These are phyloP conservation scores for Tyrophagus putrescentiae DNA, from an alignment of 1,140 invertebrate species.

Conservation along the genomic window DNA sequence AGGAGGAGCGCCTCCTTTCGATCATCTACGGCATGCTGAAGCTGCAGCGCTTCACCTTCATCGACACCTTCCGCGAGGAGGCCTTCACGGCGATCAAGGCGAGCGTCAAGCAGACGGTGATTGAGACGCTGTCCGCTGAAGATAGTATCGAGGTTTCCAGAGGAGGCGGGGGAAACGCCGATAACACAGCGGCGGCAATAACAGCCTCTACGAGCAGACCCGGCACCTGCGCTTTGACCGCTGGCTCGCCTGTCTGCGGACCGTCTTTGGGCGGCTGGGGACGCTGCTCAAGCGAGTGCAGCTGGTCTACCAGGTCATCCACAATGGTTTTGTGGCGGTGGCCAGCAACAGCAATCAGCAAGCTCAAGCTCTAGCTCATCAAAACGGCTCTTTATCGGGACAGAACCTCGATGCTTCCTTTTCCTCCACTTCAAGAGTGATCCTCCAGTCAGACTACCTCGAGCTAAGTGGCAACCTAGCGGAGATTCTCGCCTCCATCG, in stretches of 20 bases:
- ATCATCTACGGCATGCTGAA: slow-evolving; percentile 74
- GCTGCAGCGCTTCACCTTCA: slow-evolving; percentile 67
- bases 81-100: slow-evolving; percentile 72
- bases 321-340: slow-evolving; percentile 14
- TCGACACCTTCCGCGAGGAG: slow-evolving; percentile 75
- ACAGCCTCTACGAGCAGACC: slow-evolving; percentile 52
- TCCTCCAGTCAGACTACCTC: slow-evolving; percentile 50
- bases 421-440: slow-evolving; percentile 33
- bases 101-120: slow-evolving; percentile 56
- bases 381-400: too few species aligned
- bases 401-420: not conserved
- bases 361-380: too few species aligned
- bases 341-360: not conserved
- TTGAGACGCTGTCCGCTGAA: slow-evolving; percentile 35
- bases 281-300: slow-evolving; percentile 47
- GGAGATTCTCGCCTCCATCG: slow-evolving; percentile 58
- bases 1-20: slow-evolving; percentile 63
- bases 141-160: slow-evolving; percentile 42
- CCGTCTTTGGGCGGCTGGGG: slow-evolving; percentile 52
- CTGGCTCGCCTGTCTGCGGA: slow-evolving; percentile 59
- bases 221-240: slow-evolving; percentile 50
- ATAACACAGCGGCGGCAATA: too few species aligned
- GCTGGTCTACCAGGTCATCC: slow-evolving; percentile 33
- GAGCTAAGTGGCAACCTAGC: slow-evolving; percentile 51
- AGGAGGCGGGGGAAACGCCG: too few species aligned